These are phyloP conservation scores for Phataginus tricuspis DNA, from an alignment of 2,797 vertebrate species.

Conservation along the genomic window DNA sequence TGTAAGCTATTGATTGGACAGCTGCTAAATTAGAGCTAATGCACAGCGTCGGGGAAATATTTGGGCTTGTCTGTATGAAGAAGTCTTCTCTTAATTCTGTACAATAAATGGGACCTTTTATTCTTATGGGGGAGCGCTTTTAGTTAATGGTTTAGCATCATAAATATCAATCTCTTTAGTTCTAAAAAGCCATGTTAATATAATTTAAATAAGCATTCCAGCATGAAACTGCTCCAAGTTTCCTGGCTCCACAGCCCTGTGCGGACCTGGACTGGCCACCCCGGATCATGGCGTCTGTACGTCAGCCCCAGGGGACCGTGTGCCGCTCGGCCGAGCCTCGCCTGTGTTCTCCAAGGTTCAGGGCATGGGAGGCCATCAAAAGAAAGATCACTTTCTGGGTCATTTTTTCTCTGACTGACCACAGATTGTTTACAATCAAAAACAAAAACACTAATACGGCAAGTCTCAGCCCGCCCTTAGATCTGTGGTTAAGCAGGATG, in stretches of 20 bases:
- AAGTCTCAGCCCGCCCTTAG: conserved; percentile 17
- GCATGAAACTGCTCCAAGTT: neutral
- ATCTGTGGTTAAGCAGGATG: conserved; percentile 66
- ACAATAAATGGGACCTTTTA: neutral
- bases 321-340: neutral
- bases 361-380: neutral
- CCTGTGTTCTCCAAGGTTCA: neutral
- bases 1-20: conserved; percentile 29
- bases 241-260: neutral
- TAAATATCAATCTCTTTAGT: neutral
- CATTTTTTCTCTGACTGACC: neutral
- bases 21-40: conserved; percentile 32
- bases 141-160: neutral
- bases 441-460: neutral
- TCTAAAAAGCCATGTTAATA: neutral
- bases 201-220: conserved; percentile 9
- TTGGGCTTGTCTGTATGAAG: neutral
- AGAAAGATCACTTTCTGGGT: neutral
- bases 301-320: neutral
- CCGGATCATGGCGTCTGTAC: neutral
- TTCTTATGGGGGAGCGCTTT: neutral
- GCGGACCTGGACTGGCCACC: neutral
- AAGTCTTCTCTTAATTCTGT: neutral
- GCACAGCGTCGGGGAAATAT: neutral
- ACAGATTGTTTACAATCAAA: neutral